Conservation (phyloP, 2,797 vertebrate species). For the Pipistrellus pipistrellus region DNA sequence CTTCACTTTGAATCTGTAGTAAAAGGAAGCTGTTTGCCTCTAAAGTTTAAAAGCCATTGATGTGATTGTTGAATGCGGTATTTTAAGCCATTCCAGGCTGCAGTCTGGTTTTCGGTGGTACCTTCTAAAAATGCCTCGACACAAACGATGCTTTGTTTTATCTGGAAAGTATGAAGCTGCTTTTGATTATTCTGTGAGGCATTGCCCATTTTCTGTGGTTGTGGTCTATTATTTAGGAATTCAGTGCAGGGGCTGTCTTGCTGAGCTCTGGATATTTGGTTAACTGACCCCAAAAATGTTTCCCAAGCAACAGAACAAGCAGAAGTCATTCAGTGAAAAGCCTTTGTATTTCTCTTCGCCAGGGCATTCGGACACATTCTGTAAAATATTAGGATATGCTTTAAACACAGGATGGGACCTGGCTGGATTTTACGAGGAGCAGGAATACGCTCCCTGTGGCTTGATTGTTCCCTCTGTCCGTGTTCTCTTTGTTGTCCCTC, state of each 20-base stretch:
- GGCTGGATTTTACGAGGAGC: neutral
- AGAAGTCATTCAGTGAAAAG: constrained; percentile 66
- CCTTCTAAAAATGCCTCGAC: constrained; percentile 86
- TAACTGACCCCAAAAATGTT: constrained; percentile 77
- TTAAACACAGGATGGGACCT: neutral
- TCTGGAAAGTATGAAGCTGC: constrained; percentile 89
- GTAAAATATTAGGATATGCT: constrained; percentile 25
- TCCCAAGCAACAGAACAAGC: constrained; percentile 71
- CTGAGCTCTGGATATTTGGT: constrained; percentile 83
- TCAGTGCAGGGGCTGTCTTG: constrained; percentile 80
- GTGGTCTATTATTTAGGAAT: constrained; percentile 85
- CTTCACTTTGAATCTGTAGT: constrained; percentile 81
- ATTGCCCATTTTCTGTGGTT: constrained; percentile 84
- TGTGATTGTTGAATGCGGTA: constrained; percentile 80
- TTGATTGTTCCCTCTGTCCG: neutral
- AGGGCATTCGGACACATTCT: constrained; percentile 49
- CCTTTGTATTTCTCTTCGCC: constrained; percentile 34
- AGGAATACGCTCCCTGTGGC: neutral
- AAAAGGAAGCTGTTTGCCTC: constrained; percentile 74
- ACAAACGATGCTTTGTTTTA: constrained; percentile 93
- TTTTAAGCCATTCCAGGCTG: constrained; percentile 84
- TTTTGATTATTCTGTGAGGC: constrained; percentile 90
- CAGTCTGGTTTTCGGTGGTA: constrained; percentile 83
- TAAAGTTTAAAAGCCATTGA: constrained; percentile 75
- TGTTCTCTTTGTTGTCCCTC: constrained; percentile 38